Percentiles rank a stretch among this genome's conserved stretches.
These are phyloP conservation scores for Leucopternis melanops DNA, from an alignment of 2,113 vertebrate genomes.

Conservation along the genomic window DNA sequence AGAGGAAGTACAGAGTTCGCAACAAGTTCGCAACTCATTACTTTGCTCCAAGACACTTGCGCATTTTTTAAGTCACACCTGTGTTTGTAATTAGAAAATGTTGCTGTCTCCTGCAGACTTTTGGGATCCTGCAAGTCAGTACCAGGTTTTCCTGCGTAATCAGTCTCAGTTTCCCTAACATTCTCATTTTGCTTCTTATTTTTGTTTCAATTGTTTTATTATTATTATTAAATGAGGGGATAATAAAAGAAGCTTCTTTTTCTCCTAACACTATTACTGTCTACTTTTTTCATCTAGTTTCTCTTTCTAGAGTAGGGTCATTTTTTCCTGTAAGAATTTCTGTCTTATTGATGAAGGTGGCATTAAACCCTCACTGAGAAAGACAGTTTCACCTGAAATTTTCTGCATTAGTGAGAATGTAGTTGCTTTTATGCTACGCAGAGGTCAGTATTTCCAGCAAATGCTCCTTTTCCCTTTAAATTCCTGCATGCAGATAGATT, in stretches of 20 bases:
- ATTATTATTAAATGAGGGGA: not conserved
- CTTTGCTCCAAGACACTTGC: constrained; percentile 31
- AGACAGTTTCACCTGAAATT: not conserved
- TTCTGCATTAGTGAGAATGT: not conserved
- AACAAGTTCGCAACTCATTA: constrained; percentile 2
- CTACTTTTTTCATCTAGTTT: not conserved
- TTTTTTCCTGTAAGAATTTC: not conserved
- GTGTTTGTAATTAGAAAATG: not conserved
- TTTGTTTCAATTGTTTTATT: not conserved
- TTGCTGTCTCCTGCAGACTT: not conserved
- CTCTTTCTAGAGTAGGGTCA: not conserved
- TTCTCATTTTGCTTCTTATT: not conserved
- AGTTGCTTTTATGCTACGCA: not conserved
- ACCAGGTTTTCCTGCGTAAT: not conserved
- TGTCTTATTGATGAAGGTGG: not conserved
- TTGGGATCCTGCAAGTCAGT: not conserved
- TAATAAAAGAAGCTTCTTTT: not conserved
- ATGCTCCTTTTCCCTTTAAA: not conserved
- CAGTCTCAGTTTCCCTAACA: not conserved
- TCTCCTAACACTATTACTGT: not conserved
- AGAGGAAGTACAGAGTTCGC: constrained; percentile 45
- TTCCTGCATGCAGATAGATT: not conserved
- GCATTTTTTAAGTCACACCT: constrained; percentile 33
- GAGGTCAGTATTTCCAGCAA: not conserved
- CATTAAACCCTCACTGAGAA: not conserved